A percentile compares a stretch with the other conserved stretches of the same genome.
Evolutionary conservation across 2,888 invertebrate genomes (phyloP).

Genomic region (Sisyra terminalis): DNA sequence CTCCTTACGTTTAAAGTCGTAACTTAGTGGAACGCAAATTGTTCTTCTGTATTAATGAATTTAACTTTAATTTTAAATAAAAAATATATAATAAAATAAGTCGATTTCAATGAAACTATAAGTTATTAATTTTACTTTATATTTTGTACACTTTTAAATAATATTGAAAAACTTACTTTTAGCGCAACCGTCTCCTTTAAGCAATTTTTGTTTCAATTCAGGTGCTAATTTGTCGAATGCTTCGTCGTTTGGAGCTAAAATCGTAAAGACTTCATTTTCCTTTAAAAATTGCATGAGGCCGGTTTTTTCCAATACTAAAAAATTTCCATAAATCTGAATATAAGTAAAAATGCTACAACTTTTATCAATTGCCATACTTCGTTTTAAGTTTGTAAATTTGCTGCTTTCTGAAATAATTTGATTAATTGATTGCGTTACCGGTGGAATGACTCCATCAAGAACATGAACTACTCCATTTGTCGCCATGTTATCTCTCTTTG

Average conservation of each 20-base stretch:
- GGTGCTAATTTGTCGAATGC: conserved; percentile 44
- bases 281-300: conserved; percentile 34
- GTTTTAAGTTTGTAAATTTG: conserved; percentile 38
- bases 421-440: conserved; percentile 34
- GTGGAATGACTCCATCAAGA: conserved; percentile 38
- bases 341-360: not conserved
- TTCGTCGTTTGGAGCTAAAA: conserved; percentile 48
- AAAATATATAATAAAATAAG: not conserved
- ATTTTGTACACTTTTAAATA: not conserved
- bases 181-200: conserved; percentile 39
- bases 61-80: not conserved
- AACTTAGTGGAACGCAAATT: too few species aligned
- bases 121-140: not conserved
- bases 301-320: conserved; percentile 37
- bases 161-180: conserved; percentile 29
- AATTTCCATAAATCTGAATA: conserved; percentile 5
- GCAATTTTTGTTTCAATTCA: conserved; percentile 31
- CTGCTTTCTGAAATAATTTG: conserved; percentile 39
- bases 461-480: conserved; percentile 50
- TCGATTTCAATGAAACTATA: not conserved
- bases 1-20: too few species aligned
- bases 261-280: conserved; percentile 37
- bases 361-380: conserved; percentile 20
- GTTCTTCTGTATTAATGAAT: not conserved
- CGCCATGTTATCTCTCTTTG: conserved; percentile 40